Conservation (phyloP, 2,113 vertebrate genomes). For the Oriolus oriolus region DNA sequence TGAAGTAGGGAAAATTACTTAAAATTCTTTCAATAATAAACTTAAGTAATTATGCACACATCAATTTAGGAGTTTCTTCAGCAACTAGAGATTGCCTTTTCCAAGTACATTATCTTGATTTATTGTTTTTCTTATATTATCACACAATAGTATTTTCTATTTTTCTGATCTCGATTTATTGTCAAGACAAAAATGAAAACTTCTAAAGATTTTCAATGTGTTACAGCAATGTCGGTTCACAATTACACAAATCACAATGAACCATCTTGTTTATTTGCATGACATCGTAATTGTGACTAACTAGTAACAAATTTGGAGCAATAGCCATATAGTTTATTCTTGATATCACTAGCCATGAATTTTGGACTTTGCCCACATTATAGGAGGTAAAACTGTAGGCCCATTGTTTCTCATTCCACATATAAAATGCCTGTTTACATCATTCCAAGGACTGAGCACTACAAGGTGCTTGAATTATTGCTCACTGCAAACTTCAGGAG, state of each 20-base stretch:
- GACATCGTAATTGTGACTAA: neutral
- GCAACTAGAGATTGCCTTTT: neutral
- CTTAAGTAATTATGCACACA: neutral
- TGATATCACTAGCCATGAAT: neutral
- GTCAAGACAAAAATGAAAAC: neutral
- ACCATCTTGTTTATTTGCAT: neutral
- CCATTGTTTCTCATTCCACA: neutral
- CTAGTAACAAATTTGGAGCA: neutral
- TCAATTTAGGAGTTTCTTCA: neutral
- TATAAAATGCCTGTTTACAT: neutral
- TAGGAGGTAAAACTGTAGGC: neutral
- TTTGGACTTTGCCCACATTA: neutral
- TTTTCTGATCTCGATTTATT: neutral
- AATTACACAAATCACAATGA: neutral
- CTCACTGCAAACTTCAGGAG: neutral
- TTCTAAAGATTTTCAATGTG: slow-evolving; percentile 9
- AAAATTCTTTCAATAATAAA: neutral
- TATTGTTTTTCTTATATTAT: neutral
- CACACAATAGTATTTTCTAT: neutral
- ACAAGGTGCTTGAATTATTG: neutral
- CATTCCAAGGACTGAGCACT: neutral
- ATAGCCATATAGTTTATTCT: neutral
- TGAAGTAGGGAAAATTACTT: neutral
- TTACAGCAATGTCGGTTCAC: slow-evolving; percentile 11
- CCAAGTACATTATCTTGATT: neutral